phyloP scores from a whole-genome alignment of 2,113 vertebrate genomes.

The Pan paniscus region DNA sequence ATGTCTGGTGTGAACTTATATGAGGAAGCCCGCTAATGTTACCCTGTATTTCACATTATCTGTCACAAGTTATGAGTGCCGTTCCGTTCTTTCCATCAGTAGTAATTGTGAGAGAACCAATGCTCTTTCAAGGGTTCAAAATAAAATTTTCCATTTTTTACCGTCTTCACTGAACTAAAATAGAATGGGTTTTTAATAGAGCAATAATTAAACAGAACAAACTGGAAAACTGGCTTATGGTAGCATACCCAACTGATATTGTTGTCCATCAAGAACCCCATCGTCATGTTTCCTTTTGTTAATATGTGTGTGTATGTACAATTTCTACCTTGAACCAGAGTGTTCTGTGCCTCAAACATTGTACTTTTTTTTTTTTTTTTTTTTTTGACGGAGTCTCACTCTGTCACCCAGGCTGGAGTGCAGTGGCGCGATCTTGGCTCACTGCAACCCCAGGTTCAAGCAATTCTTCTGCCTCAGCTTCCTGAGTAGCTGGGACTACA shows the following conservation, averaged over 20 bases:
- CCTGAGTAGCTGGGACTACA: too few species aligned
- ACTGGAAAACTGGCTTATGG: neutral
- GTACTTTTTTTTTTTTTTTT: neutral
- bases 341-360: neutral
- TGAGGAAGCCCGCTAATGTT: neutral
- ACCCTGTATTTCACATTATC: neutral
- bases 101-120: neutral
- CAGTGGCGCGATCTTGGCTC: too few species aligned
- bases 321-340: neutral
- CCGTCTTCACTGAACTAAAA: neutral
- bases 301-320: neutral
- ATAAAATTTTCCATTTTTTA: neutral
- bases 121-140: neutral
- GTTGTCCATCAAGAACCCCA: neutral
- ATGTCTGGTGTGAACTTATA: neutral
- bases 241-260: rapidly evolving
- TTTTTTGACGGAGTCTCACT: too few species aligned
- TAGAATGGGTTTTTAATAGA: neutral
- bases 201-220: neutral
- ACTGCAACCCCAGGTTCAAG: too few species aligned
- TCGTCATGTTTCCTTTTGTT: rapidly evolving
- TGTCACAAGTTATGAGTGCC: neutral
- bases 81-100: neutral
- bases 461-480: too few species aligned
- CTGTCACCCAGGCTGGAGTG: too few species aligned